phyloP scores from a whole-genome alignment of 2,888 invertebrate genomes.

The Calephelis perditalis region DNA sequence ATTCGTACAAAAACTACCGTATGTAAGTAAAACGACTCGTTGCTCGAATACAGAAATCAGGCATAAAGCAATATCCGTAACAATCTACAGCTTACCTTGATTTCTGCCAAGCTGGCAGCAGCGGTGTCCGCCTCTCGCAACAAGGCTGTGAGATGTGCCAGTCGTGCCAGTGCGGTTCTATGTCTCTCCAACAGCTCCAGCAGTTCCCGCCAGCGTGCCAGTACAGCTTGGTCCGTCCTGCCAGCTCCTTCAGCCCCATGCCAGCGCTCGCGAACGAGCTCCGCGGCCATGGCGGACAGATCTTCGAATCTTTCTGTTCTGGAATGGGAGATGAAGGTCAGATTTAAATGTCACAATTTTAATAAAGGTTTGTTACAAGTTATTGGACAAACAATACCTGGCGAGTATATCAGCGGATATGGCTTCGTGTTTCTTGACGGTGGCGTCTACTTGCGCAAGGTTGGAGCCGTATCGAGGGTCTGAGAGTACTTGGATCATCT shows the following conservation, averaged over 20 bases:
- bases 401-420: constrained; percentile 98
- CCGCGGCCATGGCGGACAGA: constrained; percentile 94
- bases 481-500: constrained; percentile 97
- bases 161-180: constrained; percentile 83
- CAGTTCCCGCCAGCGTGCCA: constrained; percentile 91
- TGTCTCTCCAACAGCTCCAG: constrained; percentile 91
- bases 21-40: too few relatives aligned
- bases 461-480: constrained; percentile 95
- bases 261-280: constrained; percentile 94
- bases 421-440: constrained; percentile 98
- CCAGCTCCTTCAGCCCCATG: constrained; percentile 90
- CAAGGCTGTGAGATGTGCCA: constrained; percentile 92
- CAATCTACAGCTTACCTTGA: constrained; percentile 78
- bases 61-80: too few relatives aligned
- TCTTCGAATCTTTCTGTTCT: constrained; percentile 96
- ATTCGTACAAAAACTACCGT: too few relatives aligned
- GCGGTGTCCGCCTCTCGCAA: constrained; percentile 95
- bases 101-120: constrained; percentile 87
- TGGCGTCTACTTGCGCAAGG: constrained; percentile 96
- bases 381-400: constrained; percentile 59
- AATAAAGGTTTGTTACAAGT: too few relatives aligned
- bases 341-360: too few relatives aligned
- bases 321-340: constrained; percentile 3
- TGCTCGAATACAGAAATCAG: too few relatives aligned
- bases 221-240: constrained; percentile 84